These are phyloP conservation scores for Lepus europaeus DNA, from an alignment of 2,113 vertebrate genomes.

Conservation along the genomic window DNA sequence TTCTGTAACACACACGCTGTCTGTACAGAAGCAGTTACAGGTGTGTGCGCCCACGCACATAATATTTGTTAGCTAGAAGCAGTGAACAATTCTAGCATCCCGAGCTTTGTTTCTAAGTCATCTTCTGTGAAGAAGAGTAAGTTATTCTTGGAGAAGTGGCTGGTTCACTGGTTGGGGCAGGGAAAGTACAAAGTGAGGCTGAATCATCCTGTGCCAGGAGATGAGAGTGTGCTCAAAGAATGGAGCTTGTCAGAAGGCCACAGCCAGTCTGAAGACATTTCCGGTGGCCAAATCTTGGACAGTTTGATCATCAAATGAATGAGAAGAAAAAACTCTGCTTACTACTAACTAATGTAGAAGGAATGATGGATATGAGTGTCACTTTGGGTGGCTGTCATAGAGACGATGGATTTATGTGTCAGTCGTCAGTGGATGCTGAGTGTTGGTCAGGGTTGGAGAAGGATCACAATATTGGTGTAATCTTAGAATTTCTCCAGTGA, in stretches of 20 bases:
- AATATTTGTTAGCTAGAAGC: neutral
- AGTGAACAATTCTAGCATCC: neutral
- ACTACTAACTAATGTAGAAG: neutral
- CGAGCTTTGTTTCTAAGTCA: neutral
- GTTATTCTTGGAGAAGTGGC: slow-evolving; percentile 15
- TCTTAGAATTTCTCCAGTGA: slow-evolving; percentile 9
- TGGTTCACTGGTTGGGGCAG: neutral
- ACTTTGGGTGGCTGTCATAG: neutral
- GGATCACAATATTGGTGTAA: neutral
- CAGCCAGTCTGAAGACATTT: neutral
- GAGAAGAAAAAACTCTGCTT: neutral
- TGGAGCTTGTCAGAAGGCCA: neutral
- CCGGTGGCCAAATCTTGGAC: neutral
- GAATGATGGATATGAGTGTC: neutral
- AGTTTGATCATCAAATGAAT: neutral
- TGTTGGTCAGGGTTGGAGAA: neutral
- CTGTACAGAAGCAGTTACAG: neutral
- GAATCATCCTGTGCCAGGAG: neutral
- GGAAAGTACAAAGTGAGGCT: neutral
- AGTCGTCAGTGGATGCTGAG: neutral
- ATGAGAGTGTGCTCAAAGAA: neutral
- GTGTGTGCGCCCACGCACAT: neutral
- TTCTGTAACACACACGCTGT: neutral
- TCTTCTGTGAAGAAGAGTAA: neutral
- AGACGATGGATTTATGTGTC: neutral